Percentiles rank a stretch among this genome's conserved stretches.
These are phyloP conservation scores for Tautogolabrus adspersus DNA, from an alignment of 2,113 vertebrate species.

Conservation along the genomic window DNA sequence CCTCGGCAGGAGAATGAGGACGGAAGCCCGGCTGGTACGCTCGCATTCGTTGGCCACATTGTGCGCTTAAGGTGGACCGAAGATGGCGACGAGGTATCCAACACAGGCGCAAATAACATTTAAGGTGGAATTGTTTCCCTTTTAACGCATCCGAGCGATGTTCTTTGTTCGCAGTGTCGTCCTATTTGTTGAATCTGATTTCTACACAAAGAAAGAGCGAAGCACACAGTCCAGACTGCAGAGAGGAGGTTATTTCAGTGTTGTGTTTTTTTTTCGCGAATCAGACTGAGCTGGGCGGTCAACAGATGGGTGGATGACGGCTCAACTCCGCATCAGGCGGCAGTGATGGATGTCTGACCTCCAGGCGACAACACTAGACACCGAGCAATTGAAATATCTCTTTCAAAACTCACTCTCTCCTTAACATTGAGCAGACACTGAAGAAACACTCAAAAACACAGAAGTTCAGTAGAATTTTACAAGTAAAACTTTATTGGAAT, in stretches of 20 bases:
- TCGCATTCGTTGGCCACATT: constrained; percentile 75
- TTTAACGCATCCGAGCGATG: constrained; percentile 34
- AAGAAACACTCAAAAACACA: constrained; percentile 10
- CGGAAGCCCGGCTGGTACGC: constrained; percentile 82
- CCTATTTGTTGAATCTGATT: neutral
- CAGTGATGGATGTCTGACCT: constrained; percentile 48
- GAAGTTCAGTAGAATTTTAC: constrained; percentile 68
- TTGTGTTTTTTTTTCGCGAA: constrained; percentile 5
- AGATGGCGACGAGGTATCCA: constrained; percentile 61
- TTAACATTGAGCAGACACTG: neutral
- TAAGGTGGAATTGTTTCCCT: constrained; percentile 79
- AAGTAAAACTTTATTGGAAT: constrained; percentile 87
- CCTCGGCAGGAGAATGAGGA: constrained; percentile 81
- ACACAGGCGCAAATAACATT: constrained; percentile 64
- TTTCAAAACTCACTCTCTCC: neutral
- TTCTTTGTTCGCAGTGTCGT: constrained; percentile 69
- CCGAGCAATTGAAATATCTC: neutral
- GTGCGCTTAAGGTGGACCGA: constrained; percentile 86
- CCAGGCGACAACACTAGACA: neutral
- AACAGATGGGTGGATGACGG: constrained; percentile 59
- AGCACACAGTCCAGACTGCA: neutral
- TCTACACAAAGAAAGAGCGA: constrained; percentile 10
- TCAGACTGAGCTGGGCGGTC: constrained; percentile 24
- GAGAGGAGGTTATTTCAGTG: neutral
- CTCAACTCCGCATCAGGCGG: constrained; percentile 43